These are phyloP conservation scores for Patiria miniata DNA, from an alignment of 35 echinoderm and acorn worm genomes.

Conservation along the genomic window DNA sequence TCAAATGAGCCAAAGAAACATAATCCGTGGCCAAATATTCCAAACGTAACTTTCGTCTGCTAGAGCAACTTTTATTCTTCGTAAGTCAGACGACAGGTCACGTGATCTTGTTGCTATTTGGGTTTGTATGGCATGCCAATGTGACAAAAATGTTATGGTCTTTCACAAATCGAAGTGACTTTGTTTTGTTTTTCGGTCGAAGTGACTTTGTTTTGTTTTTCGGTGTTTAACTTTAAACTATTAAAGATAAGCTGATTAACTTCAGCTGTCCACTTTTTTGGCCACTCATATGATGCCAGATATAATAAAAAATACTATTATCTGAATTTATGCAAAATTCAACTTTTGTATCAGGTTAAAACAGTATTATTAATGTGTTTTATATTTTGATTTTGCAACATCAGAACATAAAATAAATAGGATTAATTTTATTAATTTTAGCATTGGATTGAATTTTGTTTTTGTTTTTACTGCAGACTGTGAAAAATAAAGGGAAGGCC, in stretches of 20 bases:
- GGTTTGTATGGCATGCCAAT: neutral
- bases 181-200: too few relatives aligned
- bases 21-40: neutral
- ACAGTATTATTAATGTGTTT: neutral
- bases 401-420: neutral
- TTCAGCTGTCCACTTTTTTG: neutral
- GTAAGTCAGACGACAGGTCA: neutral
- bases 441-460: neutral
- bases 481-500: neutral
- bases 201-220: too few relatives aligned
- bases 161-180: too few relatives aligned
- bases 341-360: neutral
- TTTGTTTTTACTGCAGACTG: neutral
- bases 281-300: neutral
- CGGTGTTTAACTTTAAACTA: neutral
- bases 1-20: neutral
- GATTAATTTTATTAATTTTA: neutral
- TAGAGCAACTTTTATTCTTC: neutral
- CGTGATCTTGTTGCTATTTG: neutral
- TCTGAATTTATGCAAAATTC: neutral
- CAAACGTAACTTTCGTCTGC: neutral
- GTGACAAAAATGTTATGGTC: neutral
- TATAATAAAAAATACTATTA: neutral
- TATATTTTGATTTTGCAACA: neutral
- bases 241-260: neutral